Evolutionary conservation across 1,140 invertebrate genomes (phyloP).

Genomic region (Mizuhopecten yessoensis): DNA sequence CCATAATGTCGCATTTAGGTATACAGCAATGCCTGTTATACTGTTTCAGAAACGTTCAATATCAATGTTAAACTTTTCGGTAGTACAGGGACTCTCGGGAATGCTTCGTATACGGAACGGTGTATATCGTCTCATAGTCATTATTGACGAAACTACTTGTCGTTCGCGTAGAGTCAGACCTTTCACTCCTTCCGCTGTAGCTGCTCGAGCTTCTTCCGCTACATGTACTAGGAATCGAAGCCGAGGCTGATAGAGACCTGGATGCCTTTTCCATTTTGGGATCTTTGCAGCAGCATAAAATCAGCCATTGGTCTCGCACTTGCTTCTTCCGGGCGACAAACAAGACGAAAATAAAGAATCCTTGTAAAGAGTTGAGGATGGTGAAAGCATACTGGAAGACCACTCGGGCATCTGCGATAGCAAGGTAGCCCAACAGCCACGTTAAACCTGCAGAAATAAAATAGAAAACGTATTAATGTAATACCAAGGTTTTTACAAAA

Average conservation of each 20-base stretch:
- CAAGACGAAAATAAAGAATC: conserved; percentile 85
- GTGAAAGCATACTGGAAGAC: conserved; percentile 85
- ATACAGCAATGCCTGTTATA: neutral
- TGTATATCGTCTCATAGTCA: conserved; percentile 59
- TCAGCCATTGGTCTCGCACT: conserved; percentile 79
- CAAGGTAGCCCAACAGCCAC: conserved; percentile 85
- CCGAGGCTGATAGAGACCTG: conserved; percentile 63
- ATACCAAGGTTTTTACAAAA: too few species aligned
- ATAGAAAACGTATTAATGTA: too few species aligned
- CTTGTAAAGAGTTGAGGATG: conserved; percentile 84
- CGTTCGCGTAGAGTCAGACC: conserved; percentile 68
- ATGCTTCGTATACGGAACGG: conserved; percentile 48
- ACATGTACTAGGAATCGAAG: conserved; percentile 66
- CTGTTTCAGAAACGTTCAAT: neutral
- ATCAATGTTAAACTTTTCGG: conserved; percentile 52
- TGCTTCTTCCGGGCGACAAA: conserved; percentile 78
- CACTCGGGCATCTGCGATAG: conserved; percentile 83
- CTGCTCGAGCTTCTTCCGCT: conserved; percentile 57
- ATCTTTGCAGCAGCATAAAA: conserved; percentile 70
- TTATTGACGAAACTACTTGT: conserved; percentile 61
- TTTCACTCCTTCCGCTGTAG: conserved; percentile 50
- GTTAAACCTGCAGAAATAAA: conserved; percentile 82
- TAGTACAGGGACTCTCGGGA: conserved; percentile 59
- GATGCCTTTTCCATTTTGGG: conserved; percentile 61
- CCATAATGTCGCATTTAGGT: neutral